A percentile compares a stretch with the other conserved stretches of the same genome.
Conservation (phyloP, 2,888 invertebrate species). For the Ectemnius lituratus region DNA sequence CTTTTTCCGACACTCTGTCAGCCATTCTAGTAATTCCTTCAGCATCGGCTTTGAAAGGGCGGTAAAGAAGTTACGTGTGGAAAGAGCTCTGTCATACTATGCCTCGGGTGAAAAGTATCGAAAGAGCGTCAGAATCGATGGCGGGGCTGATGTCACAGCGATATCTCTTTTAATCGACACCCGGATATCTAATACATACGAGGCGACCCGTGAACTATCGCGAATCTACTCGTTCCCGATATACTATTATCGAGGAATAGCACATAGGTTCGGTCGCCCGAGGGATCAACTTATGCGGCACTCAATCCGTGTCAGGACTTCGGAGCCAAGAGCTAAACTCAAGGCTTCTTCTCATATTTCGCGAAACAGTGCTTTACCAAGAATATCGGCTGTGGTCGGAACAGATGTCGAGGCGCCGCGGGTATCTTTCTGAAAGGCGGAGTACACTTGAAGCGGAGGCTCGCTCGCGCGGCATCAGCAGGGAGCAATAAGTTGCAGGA, state of each 20-base stretch:
- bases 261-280: background rate
- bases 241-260: background rate
- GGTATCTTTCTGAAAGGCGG: background rate
- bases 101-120: background rate
- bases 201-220: slow-evolving; percentile 10
- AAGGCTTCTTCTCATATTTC: background rate
- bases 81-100: background rate
- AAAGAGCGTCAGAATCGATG: slow-evolving; percentile 21
- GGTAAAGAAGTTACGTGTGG: background rate
- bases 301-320: background rate
- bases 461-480: slow-evolving; percentile 27
- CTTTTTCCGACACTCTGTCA: background rate
- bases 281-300: background rate
- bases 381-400: slow-evolving; percentile 15
- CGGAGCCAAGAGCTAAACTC: slow-evolving; percentile 6
- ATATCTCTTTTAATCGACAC: slow-evolving; percentile 30
- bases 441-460: slow-evolving; percentile 15
- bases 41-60: background rate
- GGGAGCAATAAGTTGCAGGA: slow-evolving; percentile 55
- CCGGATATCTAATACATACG: slow-evolving; percentile 18
- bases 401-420: slow-evolving; percentile 20
- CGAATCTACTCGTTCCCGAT: background rate
- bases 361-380: background rate
- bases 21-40: background rate
- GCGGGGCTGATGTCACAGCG: slow-evolving; percentile 1